These are phyloP conservation scores for Semnornis frantzii DNA, from an alignment of 2,113 vertebrate species.

Conservation along the genomic window DNA sequence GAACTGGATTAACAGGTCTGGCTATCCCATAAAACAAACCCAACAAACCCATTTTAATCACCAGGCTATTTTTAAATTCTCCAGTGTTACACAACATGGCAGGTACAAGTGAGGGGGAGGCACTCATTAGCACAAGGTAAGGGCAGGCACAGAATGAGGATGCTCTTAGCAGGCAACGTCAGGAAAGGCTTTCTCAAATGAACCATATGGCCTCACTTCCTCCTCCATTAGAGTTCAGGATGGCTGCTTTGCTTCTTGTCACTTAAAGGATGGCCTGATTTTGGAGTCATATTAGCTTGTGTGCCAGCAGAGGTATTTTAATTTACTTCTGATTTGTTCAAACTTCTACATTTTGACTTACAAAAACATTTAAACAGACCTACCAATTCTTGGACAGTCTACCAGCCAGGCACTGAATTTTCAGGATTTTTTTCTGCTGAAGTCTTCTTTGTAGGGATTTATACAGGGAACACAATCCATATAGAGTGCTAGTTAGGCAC, in stretches of 20 bases:
- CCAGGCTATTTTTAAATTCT: slow-evolving; percentile 51
- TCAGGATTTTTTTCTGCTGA: background rate
- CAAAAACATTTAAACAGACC: background rate
- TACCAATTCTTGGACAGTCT: background rate
- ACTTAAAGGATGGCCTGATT: background rate
- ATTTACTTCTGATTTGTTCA: background rate
- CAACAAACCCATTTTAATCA: background rate
- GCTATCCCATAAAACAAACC: background rate
- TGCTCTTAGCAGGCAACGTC: background rate
- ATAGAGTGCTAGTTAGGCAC: background rate
- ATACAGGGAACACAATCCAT: background rate
- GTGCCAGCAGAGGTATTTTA: background rate
- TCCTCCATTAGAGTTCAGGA: background rate
- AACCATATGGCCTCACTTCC: background rate
- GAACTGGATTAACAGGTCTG: slow-evolving; percentile 40
- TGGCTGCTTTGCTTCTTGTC: background rate
- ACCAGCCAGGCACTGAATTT: background rate
- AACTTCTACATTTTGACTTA: background rate
- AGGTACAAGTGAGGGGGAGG: slow-evolving; percentile 41
- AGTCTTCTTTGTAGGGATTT: background rate
- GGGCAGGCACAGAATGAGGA: background rate
- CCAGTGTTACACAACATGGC: background rate
- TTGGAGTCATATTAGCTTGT: background rate
- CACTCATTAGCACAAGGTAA: background rate
- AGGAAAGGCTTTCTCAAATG: background rate